phyloP scores from a whole-genome alignment of 2,113 vertebrate species.

The Pseudopipra pipra region DNA sequence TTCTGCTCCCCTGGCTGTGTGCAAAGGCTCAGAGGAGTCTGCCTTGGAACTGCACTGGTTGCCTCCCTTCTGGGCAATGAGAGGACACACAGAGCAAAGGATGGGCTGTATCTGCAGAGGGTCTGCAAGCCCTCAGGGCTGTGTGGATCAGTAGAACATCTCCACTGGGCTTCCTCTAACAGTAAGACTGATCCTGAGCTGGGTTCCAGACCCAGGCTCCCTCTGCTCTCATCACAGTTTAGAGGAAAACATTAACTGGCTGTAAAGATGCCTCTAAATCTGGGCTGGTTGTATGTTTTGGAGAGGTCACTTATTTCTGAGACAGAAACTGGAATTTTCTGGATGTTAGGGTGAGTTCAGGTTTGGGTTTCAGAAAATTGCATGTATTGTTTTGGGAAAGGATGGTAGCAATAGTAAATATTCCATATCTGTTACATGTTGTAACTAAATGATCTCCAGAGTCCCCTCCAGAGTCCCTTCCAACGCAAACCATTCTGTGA shows the following conservation, averaged over 20 bases:
- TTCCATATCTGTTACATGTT: background rate
- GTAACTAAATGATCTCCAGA: background rate
- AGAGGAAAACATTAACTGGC: background rate
- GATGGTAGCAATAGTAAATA: background rate
- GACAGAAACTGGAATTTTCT: background rate
- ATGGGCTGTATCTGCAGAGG: background rate
- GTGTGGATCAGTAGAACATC: background rate
- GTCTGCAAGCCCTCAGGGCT: background rate
- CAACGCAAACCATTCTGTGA: background rate
- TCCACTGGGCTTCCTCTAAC: background rate
- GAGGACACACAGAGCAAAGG: background rate
- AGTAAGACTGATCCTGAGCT: background rate
- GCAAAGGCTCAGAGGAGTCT: background rate
- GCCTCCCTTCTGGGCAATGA: background rate
- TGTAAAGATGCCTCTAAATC: background rate
- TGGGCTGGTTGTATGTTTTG: background rate
- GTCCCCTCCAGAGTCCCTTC: background rate
- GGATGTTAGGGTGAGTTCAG: background rate
- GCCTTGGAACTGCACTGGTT: accelerated
- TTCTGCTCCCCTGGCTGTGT: accelerated
- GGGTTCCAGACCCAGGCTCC: background rate
- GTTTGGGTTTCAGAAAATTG: background rate
- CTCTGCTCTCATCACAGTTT: background rate
- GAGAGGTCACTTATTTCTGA: background rate
- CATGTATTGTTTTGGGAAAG: background rate